Evolutionary conservation across 2,797 vertebrate species (phyloP), one percentile per base, ranked within the genome.

Genomic region (Diplodus puntazzo): DNA sequence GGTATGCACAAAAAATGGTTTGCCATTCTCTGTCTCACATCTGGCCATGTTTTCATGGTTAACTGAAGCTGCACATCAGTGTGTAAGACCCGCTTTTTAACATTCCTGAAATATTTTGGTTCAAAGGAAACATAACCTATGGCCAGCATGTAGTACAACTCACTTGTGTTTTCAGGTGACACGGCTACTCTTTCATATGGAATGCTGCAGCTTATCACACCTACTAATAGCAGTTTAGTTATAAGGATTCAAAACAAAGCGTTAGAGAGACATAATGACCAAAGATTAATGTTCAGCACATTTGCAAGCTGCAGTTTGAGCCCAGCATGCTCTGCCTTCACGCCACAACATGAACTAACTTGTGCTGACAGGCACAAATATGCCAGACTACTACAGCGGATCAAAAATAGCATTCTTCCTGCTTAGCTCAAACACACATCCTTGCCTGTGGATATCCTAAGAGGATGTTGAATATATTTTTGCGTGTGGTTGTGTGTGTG

Each of bases 31-130:
- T 54, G 65, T 54, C 45, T 61, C 69, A 84, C 87, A 80, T 90
- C 78, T 92, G 86, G 73, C 77, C 25, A 18, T 62, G 69, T 67
- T 87, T 83, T 87, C 60, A 85, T 39, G 74, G 69, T 63, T 62
- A 81, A 75, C 72, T 54, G 64, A 73, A 54, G 64, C 34, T 48
- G 42, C 39, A 60, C n/a, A 59, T 82, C 77, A 80, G 42, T n/a
- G 85, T 75, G 75, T 67, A 77, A 69, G 86, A 90, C 90, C 53
- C 6, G 52, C 80, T 89, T 92, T 92, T 89, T 89, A 90, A 92
- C 94, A 94, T 94, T 94, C 93, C 91, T 65, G 54, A 84, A 77
- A 92, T 88, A 73, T 52, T 82, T 92, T 45, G 45, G 75, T 70
- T 78, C 23, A 80, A 16, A 23, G 60, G 53, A 68, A 79, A 73